Conservation (phyloP, 2,888 invertebrate species). For the Heteromurus nitidus region DNA sequence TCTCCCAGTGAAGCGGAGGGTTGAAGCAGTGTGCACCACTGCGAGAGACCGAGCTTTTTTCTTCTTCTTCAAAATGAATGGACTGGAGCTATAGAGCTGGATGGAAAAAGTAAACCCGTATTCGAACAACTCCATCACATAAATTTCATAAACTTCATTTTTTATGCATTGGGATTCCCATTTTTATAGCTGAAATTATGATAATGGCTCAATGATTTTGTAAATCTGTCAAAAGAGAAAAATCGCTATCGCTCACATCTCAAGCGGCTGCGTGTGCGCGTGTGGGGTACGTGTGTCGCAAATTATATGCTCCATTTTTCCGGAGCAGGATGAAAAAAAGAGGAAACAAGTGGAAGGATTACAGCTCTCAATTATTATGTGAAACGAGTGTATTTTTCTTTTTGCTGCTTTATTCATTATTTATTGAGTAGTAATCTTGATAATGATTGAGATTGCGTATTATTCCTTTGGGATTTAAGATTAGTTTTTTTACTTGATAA, state of each 20-base stretch:
- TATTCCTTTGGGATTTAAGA: slow-evolving; percentile 16
- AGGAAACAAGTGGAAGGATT: neutral
- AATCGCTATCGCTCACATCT: slow-evolving; percentile 16
- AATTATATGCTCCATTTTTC: no score
- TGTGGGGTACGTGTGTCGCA: neutral
- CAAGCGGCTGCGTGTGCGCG: neutral
- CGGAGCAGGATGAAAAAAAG: neutral
- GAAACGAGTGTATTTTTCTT: slow-evolving; percentile 36
- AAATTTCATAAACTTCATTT: slow-evolving; percentile 38
- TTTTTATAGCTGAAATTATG: slow-evolving; percentile 56
- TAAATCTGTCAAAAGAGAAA: slow-evolving; percentile 61
- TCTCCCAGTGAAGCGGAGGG: no score
- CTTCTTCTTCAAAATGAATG: no score
- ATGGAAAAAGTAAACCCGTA: neutral
- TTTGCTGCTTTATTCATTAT: slow-evolving; percentile 36
- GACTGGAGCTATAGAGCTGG: neutral
- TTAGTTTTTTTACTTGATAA: neutral
- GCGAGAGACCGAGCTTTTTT: no score
- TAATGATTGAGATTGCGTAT: slow-evolving; percentile 43
- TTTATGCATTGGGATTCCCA: slow-evolving; percentile 48
- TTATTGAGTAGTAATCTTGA: slow-evolving; percentile 19
- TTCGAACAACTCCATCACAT: neutral
- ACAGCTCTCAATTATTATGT: slow-evolving; percentile 28
- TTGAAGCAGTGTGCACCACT: no score
- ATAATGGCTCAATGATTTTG: slow-evolving; percentile 63